Base-by-base conservation (phyloP, 2,113 vertebrate genomes). In the Tringa solitaria region DNA sequence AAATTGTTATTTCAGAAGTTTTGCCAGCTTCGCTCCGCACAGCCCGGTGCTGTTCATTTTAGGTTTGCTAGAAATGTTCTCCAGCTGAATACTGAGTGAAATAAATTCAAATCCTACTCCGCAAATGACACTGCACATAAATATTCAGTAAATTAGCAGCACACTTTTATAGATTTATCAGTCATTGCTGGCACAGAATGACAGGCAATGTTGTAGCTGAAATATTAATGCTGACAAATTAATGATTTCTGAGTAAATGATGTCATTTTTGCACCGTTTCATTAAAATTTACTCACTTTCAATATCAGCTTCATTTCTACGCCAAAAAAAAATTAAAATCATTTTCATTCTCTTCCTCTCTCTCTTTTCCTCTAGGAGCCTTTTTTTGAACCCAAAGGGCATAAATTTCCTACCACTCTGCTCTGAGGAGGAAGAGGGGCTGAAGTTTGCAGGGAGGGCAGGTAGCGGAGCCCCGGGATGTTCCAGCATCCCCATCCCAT, bases 201-300 rank as follows among this genome's bases (percentile, higher is more conserved):
- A 99, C 99, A 99, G 99, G 98, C 98, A 99, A 98, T 98, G 99
- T 98, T 98, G 98, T 98, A 97, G 98, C 98, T 99, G 99, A 99
- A 99, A 99, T 99, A 99, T 99, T 99, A 99, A 99, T 99, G 99
- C 99, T 99, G 99, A 99, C 99, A 99, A 99, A 99, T 99, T 99
- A 99, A 99, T 98, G 99, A 99, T 99, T 99, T 99, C 99, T 99
- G 99, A 99, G 99, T 99, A 99, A 99, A 99, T 99, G 98, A 99
- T 99, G 99, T 99, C 99, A 99, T 99, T 99, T 98, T 99, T 98
- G 98, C 98, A 99, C 98, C 98, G 98, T 99, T 99, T 99, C 99
- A 99, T 99, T 99, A 99, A 99, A 99, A 99, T 99, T 99, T 99
- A 99, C 99, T 99, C 99, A 98, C 98, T 99, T 99, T 98, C 98